Evolutionary conservation across 2,113 vertebrate genomes (phyloP), one percentile per base, ranked within the genome.

Genomic region (Benitochromis conjunctus): DNA sequence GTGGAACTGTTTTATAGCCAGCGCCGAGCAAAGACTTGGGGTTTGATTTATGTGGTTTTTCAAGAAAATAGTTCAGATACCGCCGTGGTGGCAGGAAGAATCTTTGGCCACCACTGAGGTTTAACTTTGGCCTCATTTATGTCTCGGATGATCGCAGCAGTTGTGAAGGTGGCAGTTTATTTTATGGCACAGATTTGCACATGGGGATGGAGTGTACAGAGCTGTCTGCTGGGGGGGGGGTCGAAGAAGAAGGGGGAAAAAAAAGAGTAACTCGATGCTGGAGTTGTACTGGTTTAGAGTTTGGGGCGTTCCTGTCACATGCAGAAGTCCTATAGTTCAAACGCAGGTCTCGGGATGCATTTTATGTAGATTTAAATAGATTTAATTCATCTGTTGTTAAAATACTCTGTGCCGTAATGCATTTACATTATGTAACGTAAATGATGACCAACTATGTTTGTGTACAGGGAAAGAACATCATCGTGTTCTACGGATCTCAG

Each of bases 401-500:
- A 26, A 10, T 31, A 19, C 46, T 76, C 53, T 0, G 1, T 76
- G 46, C 18, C 31, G 11, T 76, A 76, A 34, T 76, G 24, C 24
- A 19, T 74, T 74, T 74, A 51, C 43, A 31, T 74, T 74, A 7
- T 38, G 43, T n/a, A 7, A 14, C 57, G 53, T 62, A 7, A 60
- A 80, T 55, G 3, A 29, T 34, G 29, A 53, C 10, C 34, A 55
- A 41, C 5, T 91, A 6, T 77, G 3, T 88, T 34, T 86, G 29
- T 81, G 6, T 26, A 62, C 88, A 99, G 98, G 97, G 98, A 6
- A 96, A 97, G 91, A 99, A 98, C 92, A 97, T 99, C 1, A 96
- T 99, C 38, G 98, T 99, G 53, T 99, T 99, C 95, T 99, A 99
- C 0, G 99, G 99, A 29, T 99, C 99, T 53, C 99, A 99, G 94